Evolutionary conservation across 1,140 invertebrate species (phyloP), one percentile per base, ranked within the genome.

Genomic region (Vollenhovia emeryi): DNA sequence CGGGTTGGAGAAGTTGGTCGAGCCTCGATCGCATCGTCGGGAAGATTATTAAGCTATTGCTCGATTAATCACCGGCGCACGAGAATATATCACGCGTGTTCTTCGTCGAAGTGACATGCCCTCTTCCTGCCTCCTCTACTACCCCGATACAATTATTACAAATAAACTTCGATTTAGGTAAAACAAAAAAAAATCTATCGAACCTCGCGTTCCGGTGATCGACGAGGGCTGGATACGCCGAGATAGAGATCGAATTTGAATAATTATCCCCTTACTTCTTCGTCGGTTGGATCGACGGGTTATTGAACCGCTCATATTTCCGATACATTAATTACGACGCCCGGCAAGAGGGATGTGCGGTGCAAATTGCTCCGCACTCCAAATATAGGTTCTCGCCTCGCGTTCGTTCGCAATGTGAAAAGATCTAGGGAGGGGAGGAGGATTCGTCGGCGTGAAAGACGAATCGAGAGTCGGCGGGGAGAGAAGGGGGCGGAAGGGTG

Each of bases 261-360:
- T 79, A 79, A 79, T 79, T 79, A 68, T 55, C 60, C 68, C n/a
- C 33, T 79, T 52, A 21, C n/a, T 50, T 36, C 27, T 78, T 52
- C 43, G 9, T 66, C 60, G 60, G 30, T 36, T 24, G 21, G n/a
- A 52, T 36, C 45, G 62, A 68, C 40, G 30, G 21, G 7, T 52
- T 52, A 79, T 52, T 45, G 30, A 66, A 30, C 11, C 59, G n/a
- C 13, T 66, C 36, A 24, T 24, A 66, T 45, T 60, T 40, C 18
- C 24, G 73, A 79, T 66, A 27, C 60, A 52, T 68, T 64, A 64
- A 78, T 78, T 79, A 52, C 21, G 75, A 9, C 60, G 40, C 8
- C 27, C n/a, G n/a, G 1, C 30, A 40, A 79, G 43, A 66, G 18
- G 57, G 60, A 48, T 33, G 57, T 30, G 45, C 43, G 30, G 52